Conservation (phyloP, 2,797 vertebrate genomes). For the Zalophus californianus region DNA sequence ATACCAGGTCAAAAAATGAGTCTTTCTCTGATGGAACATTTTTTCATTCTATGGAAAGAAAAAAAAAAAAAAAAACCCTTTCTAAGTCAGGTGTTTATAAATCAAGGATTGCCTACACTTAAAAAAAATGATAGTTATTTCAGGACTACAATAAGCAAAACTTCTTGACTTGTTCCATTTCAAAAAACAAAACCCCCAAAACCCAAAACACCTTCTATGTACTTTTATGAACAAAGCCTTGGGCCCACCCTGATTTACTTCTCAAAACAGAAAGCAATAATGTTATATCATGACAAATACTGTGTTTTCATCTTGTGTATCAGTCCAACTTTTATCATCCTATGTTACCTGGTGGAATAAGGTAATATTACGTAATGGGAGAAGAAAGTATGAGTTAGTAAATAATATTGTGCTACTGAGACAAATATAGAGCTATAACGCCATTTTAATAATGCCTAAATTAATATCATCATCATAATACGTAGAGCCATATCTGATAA, state of each 20-base stretch:
- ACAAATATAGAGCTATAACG: not conserved
- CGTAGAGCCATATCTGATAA: not conserved
- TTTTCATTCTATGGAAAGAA: not conserved
- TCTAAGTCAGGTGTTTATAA: not conserved
- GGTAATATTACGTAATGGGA: not conserved
- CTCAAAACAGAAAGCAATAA: not conserved
- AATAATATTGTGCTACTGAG: not conserved
- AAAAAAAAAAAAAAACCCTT: not conserved
- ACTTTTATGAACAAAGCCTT: conserved; percentile 41
- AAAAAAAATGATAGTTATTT: not conserved
- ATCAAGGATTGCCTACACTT: not conserved
- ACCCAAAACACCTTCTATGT: not conserved
- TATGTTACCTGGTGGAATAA: not conserved
- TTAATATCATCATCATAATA: not conserved
- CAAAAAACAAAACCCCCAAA: not conserved
- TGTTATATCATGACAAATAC: not conserved
- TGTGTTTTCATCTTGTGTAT: not conserved
- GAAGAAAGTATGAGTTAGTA: not conserved
- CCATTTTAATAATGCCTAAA: conserved; percentile 4
- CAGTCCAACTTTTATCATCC: not conserved
- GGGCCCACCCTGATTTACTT: not conserved
- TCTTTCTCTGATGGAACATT: not conserved
- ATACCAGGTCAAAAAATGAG: not conserved
- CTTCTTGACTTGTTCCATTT: not conserved
- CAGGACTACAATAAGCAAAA: not conserved